A percentile compares a stretch with the other conserved stretches of the same genome.
Conservation (phyloP, 1,140 invertebrate species). For the Euura saliciscinereae region DNA sequence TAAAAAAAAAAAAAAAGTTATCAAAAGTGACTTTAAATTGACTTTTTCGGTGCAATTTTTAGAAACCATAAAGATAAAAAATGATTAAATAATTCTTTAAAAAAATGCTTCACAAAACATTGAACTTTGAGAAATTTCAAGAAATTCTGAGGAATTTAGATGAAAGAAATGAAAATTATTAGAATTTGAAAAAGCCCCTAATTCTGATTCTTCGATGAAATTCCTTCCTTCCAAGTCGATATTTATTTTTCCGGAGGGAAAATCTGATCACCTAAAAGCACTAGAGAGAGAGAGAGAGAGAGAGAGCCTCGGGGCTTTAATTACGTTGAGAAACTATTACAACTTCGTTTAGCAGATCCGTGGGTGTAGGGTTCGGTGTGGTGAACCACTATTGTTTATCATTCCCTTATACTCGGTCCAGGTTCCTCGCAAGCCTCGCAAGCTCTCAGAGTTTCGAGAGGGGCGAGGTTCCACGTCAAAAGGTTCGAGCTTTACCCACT, state of each 20-base stretch:
- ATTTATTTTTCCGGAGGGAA: background rate
- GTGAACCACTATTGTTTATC: constrained; percentile 1
- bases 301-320: background rate
- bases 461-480: too few relatives aligned
- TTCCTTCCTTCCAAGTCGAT: background rate
- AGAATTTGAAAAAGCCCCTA: background rate
- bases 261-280: background rate
- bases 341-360: background rate
- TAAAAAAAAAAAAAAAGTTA: too few relatives aligned
- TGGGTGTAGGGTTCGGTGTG: background rate
- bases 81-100: too few relatives aligned
- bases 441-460: background rate
- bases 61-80: too few relatives aligned
- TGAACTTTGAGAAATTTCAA: too few relatives aligned
- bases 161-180: background rate
- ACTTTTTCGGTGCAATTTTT: too few relatives aligned
- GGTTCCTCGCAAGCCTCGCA: background rate
- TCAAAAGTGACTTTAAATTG: too few relatives aligned
- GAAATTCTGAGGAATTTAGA: background rate
- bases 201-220: background rate
- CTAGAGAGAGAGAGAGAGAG: background rate
- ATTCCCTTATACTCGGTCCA: background rate
- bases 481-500: too few relatives aligned
- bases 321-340: background rate
- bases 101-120: too few relatives aligned